A percentile compares a stretch with the other conserved stretches of the same genome.
phyloP scores from a whole-genome alignment of 2,888 invertebrate genomes.

The Mimachlamys varia region DNA sequence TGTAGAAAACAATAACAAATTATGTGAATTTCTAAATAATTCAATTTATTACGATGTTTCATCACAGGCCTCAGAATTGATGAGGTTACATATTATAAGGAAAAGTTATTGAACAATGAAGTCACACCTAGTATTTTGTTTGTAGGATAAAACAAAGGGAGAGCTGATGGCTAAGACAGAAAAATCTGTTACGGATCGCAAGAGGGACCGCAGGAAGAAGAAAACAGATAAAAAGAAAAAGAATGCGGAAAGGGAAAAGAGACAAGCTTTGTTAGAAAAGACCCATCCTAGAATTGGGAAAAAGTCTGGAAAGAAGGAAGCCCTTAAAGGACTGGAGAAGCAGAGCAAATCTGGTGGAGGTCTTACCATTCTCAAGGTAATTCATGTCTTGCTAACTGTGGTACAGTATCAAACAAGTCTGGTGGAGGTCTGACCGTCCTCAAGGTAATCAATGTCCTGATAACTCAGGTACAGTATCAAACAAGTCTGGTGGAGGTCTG shows the following conservation, averaged over 20 bases:
- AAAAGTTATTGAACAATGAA: too few relatives aligned
- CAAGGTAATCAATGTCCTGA: too few relatives aligned
- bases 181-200: conserved; percentile 92
- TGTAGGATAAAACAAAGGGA: conserved; percentile 79
- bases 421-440: too few relatives aligned
- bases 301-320: conserved; percentile 85
- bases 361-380: conserved; percentile 83
- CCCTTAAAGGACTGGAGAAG: conserved; percentile 86
- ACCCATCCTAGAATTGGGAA: conserved; percentile 83
- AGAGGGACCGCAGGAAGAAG: conserved; percentile 89
- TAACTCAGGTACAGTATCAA: too few relatives aligned
- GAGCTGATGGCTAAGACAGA: conserved; percentile 89
- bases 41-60: too few relatives aligned
- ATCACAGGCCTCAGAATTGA: too few relatives aligned
- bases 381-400: neutral
- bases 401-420: too few relatives aligned
- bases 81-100: too few relatives aligned
- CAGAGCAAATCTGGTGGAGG: conserved; percentile 80
- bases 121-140: too few relatives aligned
- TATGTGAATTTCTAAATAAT: too few relatives aligned
- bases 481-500: too few relatives aligned
- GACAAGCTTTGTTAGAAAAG: conserved; percentile 82
- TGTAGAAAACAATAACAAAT: too few relatives aligned
- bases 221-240: conserved; percentile 83
- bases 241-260: conserved; percentile 90